Percentiles rank a stretch among this genome's conserved stretches.
Conservation (phyloP, 2,888 invertebrate species). For the Sinotaia quadrata region DNA sequence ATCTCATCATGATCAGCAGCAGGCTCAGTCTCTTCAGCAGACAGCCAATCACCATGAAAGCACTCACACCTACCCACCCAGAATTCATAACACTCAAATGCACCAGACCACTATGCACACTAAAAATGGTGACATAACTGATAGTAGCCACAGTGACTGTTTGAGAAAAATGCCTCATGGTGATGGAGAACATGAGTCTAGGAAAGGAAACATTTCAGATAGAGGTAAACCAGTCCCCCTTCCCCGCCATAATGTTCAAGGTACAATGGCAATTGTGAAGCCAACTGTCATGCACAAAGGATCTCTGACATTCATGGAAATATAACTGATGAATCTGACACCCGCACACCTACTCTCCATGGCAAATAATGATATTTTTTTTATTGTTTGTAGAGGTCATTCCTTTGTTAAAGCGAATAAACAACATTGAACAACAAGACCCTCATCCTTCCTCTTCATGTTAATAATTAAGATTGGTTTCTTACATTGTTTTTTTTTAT, state of each 20-base stretch:
- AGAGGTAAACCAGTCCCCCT: slow-evolving; percentile 10
- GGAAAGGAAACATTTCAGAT: neutral
- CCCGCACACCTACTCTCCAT: too few species aligned
- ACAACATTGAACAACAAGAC: too few species aligned
- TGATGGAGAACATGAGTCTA: neutral
- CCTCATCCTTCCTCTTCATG: too few species aligned
- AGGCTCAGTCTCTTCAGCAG: neutral
- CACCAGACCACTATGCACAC: neutral
- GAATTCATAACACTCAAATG: slow-evolving; percentile 13
- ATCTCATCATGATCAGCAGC: neutral
- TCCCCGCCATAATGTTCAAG: slow-evolving; percentile 27
- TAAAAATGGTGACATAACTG: neutral
- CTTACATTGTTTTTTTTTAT: too few species aligned
- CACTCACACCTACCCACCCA: slow-evolving; percentile 25
- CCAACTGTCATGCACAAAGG: slow-evolving; percentile 46
- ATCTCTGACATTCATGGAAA: slow-evolving; percentile 20
- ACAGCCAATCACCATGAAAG: neutral
- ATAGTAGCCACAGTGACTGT: neutral
- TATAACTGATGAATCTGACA: too few species aligned
- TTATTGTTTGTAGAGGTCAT: too few species aligned
- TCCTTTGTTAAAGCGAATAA: too few species aligned
- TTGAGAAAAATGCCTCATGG: neutral
- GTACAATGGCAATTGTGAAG: slow-evolving; percentile 48
- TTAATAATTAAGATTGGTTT: too few species aligned
- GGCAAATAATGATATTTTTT: too few species aligned